Evolutionary conservation across 2,888 invertebrate genomes (phyloP).

Genomic region (Aproaerema taeniolella): DNA sequence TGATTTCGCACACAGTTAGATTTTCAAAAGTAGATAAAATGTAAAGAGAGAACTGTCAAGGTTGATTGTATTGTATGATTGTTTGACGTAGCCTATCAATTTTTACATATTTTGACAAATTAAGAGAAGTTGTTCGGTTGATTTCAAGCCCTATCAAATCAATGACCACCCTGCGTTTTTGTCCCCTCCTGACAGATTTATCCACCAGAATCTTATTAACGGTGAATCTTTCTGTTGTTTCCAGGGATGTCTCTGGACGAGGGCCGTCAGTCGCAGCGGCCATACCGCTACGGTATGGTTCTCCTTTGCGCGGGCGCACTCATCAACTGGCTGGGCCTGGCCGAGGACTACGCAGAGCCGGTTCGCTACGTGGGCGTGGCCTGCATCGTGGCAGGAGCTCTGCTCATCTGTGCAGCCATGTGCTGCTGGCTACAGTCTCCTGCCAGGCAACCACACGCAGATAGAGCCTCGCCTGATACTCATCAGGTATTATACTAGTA

Average conservation of each 20-base stretch:
- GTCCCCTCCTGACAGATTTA: no score
- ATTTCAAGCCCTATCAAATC: no score
- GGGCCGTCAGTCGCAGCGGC: constrained; percentile 81
- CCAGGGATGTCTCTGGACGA: constrained; percentile 82
- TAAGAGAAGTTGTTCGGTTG: no score
- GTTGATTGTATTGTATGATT: no score
- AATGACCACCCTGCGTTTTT: no score
- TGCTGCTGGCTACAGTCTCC: constrained; percentile 83
- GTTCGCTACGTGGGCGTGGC: constrained; percentile 85
- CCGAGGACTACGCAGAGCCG: constrained; percentile 84
- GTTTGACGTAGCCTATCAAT: no score
- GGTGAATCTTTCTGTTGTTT: constrained; percentile 36
- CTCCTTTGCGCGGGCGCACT: constrained; percentile 83
- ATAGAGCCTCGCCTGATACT: constrained; percentile 63
- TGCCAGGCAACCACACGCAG: constrained; percentile 60
- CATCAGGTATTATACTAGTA: constrained; percentile 56
- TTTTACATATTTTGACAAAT: no score
- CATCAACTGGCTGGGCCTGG: constrained; percentile 85
- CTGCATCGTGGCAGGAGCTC: constrained; percentile 84
- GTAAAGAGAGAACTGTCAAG: no score
- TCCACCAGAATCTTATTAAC: no score
- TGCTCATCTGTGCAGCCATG: constrained; percentile 85
- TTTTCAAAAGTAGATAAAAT: no score
- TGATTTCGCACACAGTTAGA: no score
- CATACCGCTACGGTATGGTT: constrained; percentile 85